Evolutionary conservation across 2,113 vertebrate species (phyloP), one percentile per base, ranked within the genome.

Genomic region (Felis chaus): DNA sequence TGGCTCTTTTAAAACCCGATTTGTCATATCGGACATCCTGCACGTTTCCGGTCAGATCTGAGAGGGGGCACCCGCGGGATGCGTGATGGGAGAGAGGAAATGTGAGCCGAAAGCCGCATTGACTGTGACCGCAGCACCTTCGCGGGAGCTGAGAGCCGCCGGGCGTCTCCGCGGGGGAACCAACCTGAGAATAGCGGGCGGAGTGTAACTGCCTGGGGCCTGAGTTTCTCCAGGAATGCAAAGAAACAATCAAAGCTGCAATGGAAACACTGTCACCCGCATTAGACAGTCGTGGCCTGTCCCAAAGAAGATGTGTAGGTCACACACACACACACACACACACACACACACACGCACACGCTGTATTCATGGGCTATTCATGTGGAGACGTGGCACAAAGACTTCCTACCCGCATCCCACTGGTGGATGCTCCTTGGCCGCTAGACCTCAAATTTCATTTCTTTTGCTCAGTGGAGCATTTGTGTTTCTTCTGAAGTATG

Each of bases 141-240:
- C 89, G 15, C 1, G 9, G 13, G 97, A 89, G 65, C 95, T 18
- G n/a, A 95, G 95, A 97, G 63, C 96, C 81, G 69, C 69, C 50
- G 81, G 85, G 85, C 69, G 53, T 7, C 0, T 89, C 76, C 0
- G 14, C 31, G 27, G 48, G 79, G 95, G 97, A 93, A 93, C 21
- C 33, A 81, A 97, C 97, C 95, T 36, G 23, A 31, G 88, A 3
- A 57, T 76, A 98, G 82, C 91, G 92, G 96, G 94, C 78, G n/a
- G 94, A 85, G 88, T 96, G 97, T 98, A 96, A 97, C 98, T 98
- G 96, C 97, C 97, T 97, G 96, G 98, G 90, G 65, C 63, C 93
- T 4, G 36, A 73, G 86, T 85, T 19, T 71, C 80, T n/a, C 82
- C 94, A 89, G 55, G 94, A 86, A 92, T 13, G 89, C 0, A 5